These are phyloP conservation scores for Hymenopus coronatus DNA, from an alignment of 2,888 invertebrate species.

Conservation along the genomic window DNA sequence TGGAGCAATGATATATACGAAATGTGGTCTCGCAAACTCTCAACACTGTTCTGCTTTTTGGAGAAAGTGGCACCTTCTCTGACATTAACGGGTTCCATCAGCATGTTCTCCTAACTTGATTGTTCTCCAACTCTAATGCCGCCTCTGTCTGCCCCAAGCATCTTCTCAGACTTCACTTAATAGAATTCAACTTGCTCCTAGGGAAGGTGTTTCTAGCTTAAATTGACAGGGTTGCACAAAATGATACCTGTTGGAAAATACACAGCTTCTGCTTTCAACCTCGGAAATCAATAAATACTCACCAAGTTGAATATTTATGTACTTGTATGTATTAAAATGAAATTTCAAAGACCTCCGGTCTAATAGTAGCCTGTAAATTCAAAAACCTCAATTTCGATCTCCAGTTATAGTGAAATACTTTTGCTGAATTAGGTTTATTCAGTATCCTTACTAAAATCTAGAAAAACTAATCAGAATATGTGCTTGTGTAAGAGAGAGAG, in stretches of 20 bases:
- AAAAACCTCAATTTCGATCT: no score
- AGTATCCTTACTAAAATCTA: no score
- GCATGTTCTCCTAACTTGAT: not conserved
- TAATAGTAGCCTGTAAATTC: no score
- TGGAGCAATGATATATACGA: not conserved
- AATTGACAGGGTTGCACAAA: not conserved
- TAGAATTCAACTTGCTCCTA: not conserved
- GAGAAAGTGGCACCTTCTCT: not conserved
- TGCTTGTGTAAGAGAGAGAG: no score
- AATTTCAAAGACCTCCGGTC: no score
- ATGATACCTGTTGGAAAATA: not conserved
- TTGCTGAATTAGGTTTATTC: no score
- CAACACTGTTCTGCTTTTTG: not conserved
- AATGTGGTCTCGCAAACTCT: not conserved
- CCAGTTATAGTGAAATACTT: no score
- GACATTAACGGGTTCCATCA: not conserved
- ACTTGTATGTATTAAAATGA: no score
- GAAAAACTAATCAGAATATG: no score
- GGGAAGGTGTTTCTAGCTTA: not conserved
- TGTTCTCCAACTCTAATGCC: not conserved
- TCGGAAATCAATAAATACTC: not conserved
- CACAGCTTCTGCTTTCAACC: not conserved
- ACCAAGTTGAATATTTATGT: no score
- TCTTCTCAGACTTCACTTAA: not conserved
- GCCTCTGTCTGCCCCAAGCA: not conserved